Base-by-base conservation (phyloP, 2,888 invertebrate genomes). In the Calliphora vomitoria region DNA sequence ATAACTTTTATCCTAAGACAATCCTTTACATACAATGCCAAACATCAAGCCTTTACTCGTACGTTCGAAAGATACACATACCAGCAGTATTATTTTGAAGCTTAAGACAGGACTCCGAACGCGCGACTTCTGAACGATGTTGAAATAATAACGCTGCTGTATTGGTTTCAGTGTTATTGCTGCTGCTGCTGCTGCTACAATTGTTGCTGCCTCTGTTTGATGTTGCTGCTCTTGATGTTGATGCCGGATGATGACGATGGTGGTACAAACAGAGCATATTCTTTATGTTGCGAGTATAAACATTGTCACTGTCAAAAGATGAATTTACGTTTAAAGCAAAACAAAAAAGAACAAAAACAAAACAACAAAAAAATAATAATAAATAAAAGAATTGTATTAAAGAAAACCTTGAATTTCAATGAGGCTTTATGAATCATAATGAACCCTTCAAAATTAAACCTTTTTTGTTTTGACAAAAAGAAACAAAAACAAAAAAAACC, bases 371-470 rank as follows among this genome's bases (percentile, higher is more conserved):
- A 78, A 66, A 75, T 68, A 76, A 84, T 79, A 74, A 74, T 72
- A 84, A 79, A 84, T 84, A 80, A 80, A 85, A 80, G 85, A 85
- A 85, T 80, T 75, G 85, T 85, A 85, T 84, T 74, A 79, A 84
- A 78, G 79, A 79, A 84, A 85, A 85, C 85, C 85, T 85, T 85
- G 85, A 85, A 85, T 85, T 80, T 85, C 85, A 85, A 85, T 85
- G 85, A 85, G 80, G 74, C 85, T 80, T 85, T 85, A 85, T 85
- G 85, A 85, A 85, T 85, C 85, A 85, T 85, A 85, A 85, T 85
- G 85, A 85, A 85, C 85, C 85, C 74, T 85, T 80, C 85, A 85
- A 80, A 80, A 85, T 74, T 68, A 84, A 85, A 80, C 85, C 60
- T 74, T 85, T 74, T 80, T 80, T 74, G 74, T 74, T 85, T 78